Base-by-base conservation (phyloP, 2,113 vertebrate genomes). In the Cynopterus brachyotis region DNA sequence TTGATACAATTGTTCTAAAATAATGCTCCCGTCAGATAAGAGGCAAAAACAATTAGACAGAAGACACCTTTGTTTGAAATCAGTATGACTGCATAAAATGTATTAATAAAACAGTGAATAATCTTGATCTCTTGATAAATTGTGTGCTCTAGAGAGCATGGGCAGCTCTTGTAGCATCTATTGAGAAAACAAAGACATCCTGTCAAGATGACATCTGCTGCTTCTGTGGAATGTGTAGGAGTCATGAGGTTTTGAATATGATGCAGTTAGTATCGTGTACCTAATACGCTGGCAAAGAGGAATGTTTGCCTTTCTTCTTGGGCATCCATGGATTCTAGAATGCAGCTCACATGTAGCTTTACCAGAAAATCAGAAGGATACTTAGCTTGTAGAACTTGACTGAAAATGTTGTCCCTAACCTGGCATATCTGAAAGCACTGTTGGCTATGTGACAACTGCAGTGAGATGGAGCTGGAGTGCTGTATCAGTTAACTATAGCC, bases 151-250 rank as follows among this genome's bases (percentile, higher is more conserved):
- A 37, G 75, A 94, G 64, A 95, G 83, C 94, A 96, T 94, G 92
- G 92, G 96, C 28, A 97, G 79, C 96, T 94, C 83, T 90, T 96
- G 73, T 95, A 89, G 86, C 64, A 62, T 97, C 95, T 96, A 96
- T 96, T 95, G 94, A 97, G 97, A 87, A 98, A 97, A 98, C 94
- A 98, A 97, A 96, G 87, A 94, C 96, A 97, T 95, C 90, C 95
- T 96, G 92, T 98, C 96, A 97, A 88, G 96, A 96, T 94, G 97
- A 94, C 96, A 97, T 95, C 95, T 97, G 86, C 94, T 96, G 60
- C 96, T 96, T 97, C 76, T 30, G 55, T 90, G 82, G 83, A 95
- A 93, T 35, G 32, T 90, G 76, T 89, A 90, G 55, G 60, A 97
- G 90, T 95, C 96, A 47, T 78, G 72, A 97, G 87, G 76, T 81